A percentile compares a stretch with the other conserved stretches of the same genome.
phyloP scores from a whole-genome alignment of 2,888 invertebrate species.

The Xylophagus ater region DNA sequence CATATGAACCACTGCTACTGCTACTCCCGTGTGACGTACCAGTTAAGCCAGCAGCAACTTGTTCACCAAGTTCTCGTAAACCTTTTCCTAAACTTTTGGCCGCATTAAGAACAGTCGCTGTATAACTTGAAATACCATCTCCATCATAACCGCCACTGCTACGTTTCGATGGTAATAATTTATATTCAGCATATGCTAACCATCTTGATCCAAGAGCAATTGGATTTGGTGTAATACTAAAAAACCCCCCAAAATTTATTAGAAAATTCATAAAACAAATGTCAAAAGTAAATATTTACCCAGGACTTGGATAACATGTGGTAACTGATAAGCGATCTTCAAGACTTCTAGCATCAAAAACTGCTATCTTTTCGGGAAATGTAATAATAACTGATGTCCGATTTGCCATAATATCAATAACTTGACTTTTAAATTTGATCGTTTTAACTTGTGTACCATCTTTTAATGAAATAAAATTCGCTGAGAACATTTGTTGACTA shows the following conservation, averaged over 20 bases:
- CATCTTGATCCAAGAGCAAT: conserved; percentile 76
- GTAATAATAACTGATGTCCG: conserved; percentile 77
- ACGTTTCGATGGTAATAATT: conserved; percentile 61
- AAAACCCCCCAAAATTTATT: not conserved
- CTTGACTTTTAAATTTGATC: conserved; percentile 84
- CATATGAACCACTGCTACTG: conserved; percentile 31
- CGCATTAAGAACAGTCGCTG: conserved; percentile 87
- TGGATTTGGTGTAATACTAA: conserved; percentile 55
- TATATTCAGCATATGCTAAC: conserved; percentile 79
- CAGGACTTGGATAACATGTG: conserved; percentile 80
- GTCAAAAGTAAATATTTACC: conserved; percentile 36
- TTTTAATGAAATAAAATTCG: conserved; percentile 71
- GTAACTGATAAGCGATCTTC: conserved; percentile 80
- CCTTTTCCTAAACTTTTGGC: conserved; percentile 91
- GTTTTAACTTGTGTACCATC: conserved; percentile 49
- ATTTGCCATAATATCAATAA: conserved; percentile 82
- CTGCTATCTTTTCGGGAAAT: conserved; percentile 80
- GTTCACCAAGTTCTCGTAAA: conserved; percentile 78
- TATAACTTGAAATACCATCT: conserved; percentile 78
- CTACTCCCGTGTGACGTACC: conserved; percentile 42
- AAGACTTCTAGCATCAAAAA: conserved; percentile 79
- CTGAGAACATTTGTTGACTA: conserved; percentile 64
- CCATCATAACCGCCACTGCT: conserved; percentile 78
- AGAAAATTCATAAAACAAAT: not conserved
- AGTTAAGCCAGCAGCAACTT: conserved; percentile 79